Evolutionary conservation across 1,140 invertebrate species (phyloP), one percentile per base, ranked within the genome.

Genomic region (Littorina saxatilis): DNA sequence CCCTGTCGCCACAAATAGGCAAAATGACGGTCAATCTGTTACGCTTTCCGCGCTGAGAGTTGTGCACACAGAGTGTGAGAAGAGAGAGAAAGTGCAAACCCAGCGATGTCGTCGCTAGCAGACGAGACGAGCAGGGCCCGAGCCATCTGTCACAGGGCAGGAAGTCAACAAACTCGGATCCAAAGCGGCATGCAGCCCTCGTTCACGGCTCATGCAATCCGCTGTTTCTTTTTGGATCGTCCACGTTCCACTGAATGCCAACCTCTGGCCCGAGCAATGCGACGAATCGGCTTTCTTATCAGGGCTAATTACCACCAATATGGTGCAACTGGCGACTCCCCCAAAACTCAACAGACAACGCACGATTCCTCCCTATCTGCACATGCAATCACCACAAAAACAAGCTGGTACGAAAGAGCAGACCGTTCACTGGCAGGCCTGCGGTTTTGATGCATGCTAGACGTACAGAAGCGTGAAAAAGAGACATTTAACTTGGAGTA

Each of bases 251-350:
- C n/a, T n/a, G n/a, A n/a, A 47, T 47, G 5, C 17, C 7, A 5
- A 47, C 7, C 43, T 17, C 43, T 47, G 43, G 43, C 5, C 43
- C 7, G 17, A 47, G 43, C 5, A 9, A 5, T 9, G 43, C 35
- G 15, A 68, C 66, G 35, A 4, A 78, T 15, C n/a, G 55, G 43
- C 35, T 43, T 73, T 58, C 58, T 78, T 78, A 78, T 78, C 58
- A 23, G 32, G 29, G 76, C 76, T 78, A 78, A 78, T 78, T 78
- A 78, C 55, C 55, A 61, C 17, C 76, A 78, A 78, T 78, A 78
- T 78, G 76, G 76, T 78, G 76, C 76, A 78, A 78, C 39, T 63
- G 29, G 66, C 55, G 66, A 9, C 32, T n/a, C 76, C 39, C 23
- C 39, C n/a, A 11, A 78, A 78, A 43, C 76, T 40, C 11, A 40